Percentiles rank a stretch among this genome's conserved stretches.
These are phyloP conservation scores for Salticus scenicus DNA, from an alignment of 2,888 invertebrate genomes.

Conservation along the genomic window DNA sequence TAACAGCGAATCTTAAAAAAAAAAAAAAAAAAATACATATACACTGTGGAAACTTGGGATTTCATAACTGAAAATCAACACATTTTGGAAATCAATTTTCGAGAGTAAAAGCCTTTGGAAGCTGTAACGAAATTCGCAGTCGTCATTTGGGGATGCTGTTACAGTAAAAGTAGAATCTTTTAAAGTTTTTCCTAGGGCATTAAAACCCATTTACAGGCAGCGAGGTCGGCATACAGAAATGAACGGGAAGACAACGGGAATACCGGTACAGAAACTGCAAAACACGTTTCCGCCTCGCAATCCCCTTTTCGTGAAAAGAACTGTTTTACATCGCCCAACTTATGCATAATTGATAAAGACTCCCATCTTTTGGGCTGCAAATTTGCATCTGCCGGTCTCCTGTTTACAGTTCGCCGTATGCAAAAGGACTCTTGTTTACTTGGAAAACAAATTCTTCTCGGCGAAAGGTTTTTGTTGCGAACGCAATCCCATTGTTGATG, in stretches of 20 bases:
- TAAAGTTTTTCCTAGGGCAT: conserved; percentile 9
- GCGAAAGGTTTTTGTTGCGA: conserved; percentile 49
- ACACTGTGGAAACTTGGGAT: not conserved
- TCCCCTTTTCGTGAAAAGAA: conserved; percentile 16
- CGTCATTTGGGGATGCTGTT: conserved; percentile 11
- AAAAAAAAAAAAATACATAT: not conserved
- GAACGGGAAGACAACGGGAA: not conserved
- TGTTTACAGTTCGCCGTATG: conserved; percentile 34
- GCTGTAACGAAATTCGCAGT: not conserved
- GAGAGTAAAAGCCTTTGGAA: not conserved
- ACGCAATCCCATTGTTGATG: conserved; percentile 64
- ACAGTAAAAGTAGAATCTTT: conserved; percentile 5
- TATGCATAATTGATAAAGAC: conserved; percentile 66
- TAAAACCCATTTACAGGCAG: conserved; percentile 11
- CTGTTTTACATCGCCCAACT: conserved; percentile 16
- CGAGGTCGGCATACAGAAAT: not conserved
- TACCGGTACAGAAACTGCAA: not conserved
- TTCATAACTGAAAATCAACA: not conserved
- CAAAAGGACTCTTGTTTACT: conserved; percentile 57
- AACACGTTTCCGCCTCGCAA: not conserved
- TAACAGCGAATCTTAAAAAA: not conserved
- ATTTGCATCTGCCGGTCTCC: conserved; percentile 51
- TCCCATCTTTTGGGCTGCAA: conserved; percentile 38
- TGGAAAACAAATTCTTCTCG: conserved; percentile 42
- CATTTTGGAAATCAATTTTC: not conserved